These are phyloP conservation scores for Drosophila funebris DNA, from an alignment of 1,140 invertebrate species.

Conservation along the genomic window DNA sequence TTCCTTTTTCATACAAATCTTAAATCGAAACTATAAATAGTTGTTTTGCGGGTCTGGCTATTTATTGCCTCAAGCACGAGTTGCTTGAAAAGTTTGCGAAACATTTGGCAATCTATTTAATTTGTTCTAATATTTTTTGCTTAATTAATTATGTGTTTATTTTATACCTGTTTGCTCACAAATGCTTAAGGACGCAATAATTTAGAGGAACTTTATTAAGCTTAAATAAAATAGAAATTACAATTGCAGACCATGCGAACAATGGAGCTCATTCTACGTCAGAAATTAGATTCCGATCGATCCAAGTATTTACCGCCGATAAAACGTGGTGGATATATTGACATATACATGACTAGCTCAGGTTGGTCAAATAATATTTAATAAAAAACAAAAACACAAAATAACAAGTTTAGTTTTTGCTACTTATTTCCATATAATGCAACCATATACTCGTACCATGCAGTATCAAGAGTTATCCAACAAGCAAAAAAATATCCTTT, in stretches of 20 bases:
- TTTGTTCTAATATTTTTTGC: slow-evolving; percentile 10
- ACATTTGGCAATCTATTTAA: background rate
- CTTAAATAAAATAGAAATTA: slow-evolving; percentile 43
- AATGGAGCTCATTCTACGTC: slow-evolving; percentile 90
- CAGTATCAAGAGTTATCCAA: slow-evolving; percentile 20
- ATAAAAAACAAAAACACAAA: background rate
- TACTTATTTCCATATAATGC: slow-evolving; percentile 49
- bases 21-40: slow-evolving; percentile 73
- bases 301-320: slow-evolving; percentile 92
- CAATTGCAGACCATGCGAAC: slow-evolving; percentile 86
- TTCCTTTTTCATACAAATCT: slow-evolving; percentile 73
- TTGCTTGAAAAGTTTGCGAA: slow-evolving; percentile 48
- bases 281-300: slow-evolving; percentile 89
- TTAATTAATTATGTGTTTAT: slow-evolving; percentile 10
- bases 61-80: slow-evolving; percentile 34
- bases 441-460: slow-evolving; percentile 39
- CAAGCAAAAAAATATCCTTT: background rate
- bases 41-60: slow-evolving; percentile 43
- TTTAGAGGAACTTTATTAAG: slow-evolving; percentile 12
- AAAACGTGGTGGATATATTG: slow-evolving; percentile 91
- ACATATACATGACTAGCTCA: slow-evolving; percentile 94
- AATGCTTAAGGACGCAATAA: slow-evolving; percentile 3
- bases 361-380: slow-evolving; percentile 85
- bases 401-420: slow-evolving; percentile 61
- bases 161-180: background rate